Percentiles rank a stretch among this genome's conserved stretches.
Evolutionary conservation across 2,888 invertebrate genomes (phyloP).

Genomic region (Drosophila stalkeri): DNA sequence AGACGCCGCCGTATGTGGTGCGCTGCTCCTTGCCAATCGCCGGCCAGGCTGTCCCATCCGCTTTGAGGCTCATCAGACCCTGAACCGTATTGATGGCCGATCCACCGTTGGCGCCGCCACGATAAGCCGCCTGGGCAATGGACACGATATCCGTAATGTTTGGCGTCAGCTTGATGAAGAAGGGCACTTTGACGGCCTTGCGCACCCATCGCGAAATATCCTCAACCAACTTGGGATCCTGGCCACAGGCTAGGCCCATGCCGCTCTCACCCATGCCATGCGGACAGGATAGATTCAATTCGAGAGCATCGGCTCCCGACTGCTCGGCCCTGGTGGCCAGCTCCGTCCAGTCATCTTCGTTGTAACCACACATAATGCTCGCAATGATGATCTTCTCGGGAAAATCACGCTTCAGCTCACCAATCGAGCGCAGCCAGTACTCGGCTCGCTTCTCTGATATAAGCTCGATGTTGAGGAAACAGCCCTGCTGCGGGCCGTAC

Average conservation of each 20-base stretch:
- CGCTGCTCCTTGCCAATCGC: conserved; percentile 91
- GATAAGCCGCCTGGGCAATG: conserved; percentile 95
- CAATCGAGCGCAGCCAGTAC: conserved; percentile 96
- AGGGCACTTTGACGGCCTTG: conserved; percentile 94
- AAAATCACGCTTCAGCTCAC: conserved; percentile 95
- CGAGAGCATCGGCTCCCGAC: conserved; percentile 97
- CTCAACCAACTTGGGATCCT: conserved; percentile 94
- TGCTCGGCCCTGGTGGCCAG: conserved; percentile 91
- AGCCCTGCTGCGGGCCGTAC: conserved; percentile 98
- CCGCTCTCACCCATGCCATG: conserved; percentile 99
- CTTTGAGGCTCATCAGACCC: conserved; percentile 94
- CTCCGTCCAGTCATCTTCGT: conserved; percentile 94
- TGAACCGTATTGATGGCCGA: conserved; percentile 99
- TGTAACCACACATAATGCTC: conserved; percentile 97
- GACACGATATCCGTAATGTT: conserved; percentile 97
- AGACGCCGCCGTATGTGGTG: conserved; percentile 98
- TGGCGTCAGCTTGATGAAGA: conserved; percentile 98
- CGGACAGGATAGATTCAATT: conserved; percentile 98
- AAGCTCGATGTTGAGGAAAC: conserved; percentile 98
- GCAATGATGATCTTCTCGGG: conserved; percentile 96
- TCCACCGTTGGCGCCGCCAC: conserved; percentile 96
- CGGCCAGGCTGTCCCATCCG: conserved; percentile 96
- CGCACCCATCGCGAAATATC: conserved; percentile 97
- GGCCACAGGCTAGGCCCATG: conserved; percentile 99
- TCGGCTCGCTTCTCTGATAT: conserved; percentile 98